phyloP scores from a whole-genome alignment of 1,140 invertebrate species.

The Brachionus calyciflorus region DNA sequence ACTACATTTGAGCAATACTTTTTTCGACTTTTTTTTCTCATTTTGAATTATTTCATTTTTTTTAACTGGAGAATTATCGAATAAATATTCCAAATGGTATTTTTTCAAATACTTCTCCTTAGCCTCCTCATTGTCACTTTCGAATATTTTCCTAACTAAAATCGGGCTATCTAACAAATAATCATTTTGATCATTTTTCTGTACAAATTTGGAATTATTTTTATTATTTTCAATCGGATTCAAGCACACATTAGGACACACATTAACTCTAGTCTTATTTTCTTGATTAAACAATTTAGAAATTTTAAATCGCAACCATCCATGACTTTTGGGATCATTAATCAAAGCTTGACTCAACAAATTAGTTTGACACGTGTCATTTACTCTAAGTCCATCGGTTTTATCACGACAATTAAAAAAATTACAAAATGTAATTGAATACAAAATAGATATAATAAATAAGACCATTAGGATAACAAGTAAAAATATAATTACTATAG shows the following conservation, averaged over 20 bases:
- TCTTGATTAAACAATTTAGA: not conserved
- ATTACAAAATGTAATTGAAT: conserved; percentile 22
- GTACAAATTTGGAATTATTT: conserved; percentile 29
- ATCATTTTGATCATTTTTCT: conserved; percentile 29
- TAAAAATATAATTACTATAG: conserved; percentile 25
- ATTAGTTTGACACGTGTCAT: not conserved
- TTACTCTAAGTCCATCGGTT: not conserved
- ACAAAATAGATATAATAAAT: conserved; percentile 19
- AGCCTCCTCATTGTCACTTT: not conserved
- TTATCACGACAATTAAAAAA: conserved; percentile 14
- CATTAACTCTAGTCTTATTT: not conserved
- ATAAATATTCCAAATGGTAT: conserved; percentile 41
- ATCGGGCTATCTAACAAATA: conserved; percentile 41
- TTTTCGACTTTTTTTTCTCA: not conserved
- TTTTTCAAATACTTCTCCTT: conserved; percentile 34
- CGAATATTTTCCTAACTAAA: conserved; percentile 14
- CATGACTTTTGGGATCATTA: not conserved
- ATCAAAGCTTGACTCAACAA: not conserved
- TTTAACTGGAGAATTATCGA: conserved; percentile 21
- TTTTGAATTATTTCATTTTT: not conserved
- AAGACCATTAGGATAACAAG: conserved; percentile 4
- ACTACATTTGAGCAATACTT: conserved; percentile 12
- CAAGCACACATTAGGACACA: not conserved
- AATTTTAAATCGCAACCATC: conserved; percentile 21
- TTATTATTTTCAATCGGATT: not conserved